Evolutionary conservation across 2,888 invertebrate genomes (phyloP), one percentile per base, ranked within the genome.

Genomic region (Sisyra nigra): DNA sequence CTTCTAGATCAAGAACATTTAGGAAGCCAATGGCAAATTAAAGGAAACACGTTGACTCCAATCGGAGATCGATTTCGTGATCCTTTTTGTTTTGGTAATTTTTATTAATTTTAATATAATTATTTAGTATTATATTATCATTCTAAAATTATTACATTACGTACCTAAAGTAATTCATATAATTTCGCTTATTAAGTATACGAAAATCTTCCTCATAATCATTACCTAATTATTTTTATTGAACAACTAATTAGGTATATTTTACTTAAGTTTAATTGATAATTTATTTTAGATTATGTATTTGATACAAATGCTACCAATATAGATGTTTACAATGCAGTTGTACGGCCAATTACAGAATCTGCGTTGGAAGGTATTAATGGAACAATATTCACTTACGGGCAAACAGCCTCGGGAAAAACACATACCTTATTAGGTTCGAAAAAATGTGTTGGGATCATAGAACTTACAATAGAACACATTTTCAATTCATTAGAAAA

Each of bases 331-430:
- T 87, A 81, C 55, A 59, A 77, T 48, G 68, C 67, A 44, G 65
- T 83, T 49, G 81, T 79, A 1, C 71, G 74, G 51, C 80, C 81
- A 0, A 78, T 86, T 47, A 76, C 86, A 2, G 69, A 77, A 47
- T 72, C 80, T 1, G 74, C 79, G 1, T 66, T 81, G 10, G 69
- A 73, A 48, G 87, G 87, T 2, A 76, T 84, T 52, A 86, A 87
- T 58, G 88, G 86, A 2, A 91, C 91, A 0, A 78, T 92, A 49
- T 87, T 92, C 64, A 88, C 89, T 0, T 92, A 92, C 58, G 91
- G 91, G 6, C 91, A 91, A 60, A 91, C 89, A 3, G 83, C 87
- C 1, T 88, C 88, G 0, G 92, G 89, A 42, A 88, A 88, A 61
- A 88, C 88, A 0, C 78, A 78, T 53, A 87, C 86, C 0, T 84